Conservation (phyloP, 2,888 invertebrate genomes). For the Biston betularia region DNA sequence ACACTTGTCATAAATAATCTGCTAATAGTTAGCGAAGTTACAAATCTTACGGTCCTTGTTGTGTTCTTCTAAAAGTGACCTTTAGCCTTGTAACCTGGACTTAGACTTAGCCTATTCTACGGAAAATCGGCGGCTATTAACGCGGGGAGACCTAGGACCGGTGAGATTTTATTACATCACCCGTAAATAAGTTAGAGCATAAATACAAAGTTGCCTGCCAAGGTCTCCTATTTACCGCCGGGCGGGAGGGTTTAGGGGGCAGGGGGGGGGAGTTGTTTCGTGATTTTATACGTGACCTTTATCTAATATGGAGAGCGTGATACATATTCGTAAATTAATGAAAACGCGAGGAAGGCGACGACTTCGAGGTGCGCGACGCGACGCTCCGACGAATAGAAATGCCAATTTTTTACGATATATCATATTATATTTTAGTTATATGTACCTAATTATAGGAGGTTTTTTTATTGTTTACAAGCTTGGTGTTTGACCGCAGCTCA, state of each 20-base stretch:
- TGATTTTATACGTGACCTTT: conserved; percentile 33
- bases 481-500: too few relatives aligned
- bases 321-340: conserved; percentile 34
- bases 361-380: background rate
- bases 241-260: background rate
- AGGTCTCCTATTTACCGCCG: conserved; percentile 24
- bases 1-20: too few relatives aligned
- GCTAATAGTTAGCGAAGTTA: too few relatives aligned
- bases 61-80: conserved; percentile 5
- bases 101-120: conserved; percentile 7
- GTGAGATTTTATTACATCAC: conserved; percentile 26
- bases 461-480: too few relatives aligned
- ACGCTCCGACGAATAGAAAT: too few relatives aligned
- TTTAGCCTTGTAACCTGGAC: background rate
- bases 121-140: conserved; percentile 37
- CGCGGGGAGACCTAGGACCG: conserved; percentile 51
- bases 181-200: conserved; percentile 33
- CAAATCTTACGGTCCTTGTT: too few relatives aligned
- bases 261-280: conserved; percentile 8
- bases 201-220: conserved; percentile 25
- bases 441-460: too few relatives aligned
- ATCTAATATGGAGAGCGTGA: conserved; percentile 31
- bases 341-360: conserved; percentile 13
- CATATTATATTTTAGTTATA: too few relatives aligned
- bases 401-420: too few relatives aligned